These are phyloP conservation scores for Oreotrochilus melanogaster DNA, from an alignment of 2,113 vertebrate genomes.

Conservation along the genomic window DNA sequence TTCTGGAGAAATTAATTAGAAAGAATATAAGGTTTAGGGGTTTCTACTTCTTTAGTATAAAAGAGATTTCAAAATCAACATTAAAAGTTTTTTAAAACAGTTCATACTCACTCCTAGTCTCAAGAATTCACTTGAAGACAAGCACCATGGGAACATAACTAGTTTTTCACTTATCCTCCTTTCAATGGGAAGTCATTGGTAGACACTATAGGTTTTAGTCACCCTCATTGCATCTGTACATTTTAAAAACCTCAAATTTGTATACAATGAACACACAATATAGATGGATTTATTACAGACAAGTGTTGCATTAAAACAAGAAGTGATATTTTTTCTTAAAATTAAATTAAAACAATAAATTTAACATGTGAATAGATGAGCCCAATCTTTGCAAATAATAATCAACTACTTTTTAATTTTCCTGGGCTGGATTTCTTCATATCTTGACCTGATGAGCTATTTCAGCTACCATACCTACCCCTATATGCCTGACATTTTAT, in stretches of 20 bases:
- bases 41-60: neutral
- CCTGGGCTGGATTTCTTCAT: conserved; percentile 26
- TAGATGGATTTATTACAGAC: conserved; percentile 82
- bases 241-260: conserved; percentile 61
- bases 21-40: neutral
- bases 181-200: neutral
- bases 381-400: conserved; percentile 76
- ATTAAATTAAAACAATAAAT: conserved; percentile 87
- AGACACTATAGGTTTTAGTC: neutral
- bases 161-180: neutral
- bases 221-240: neutral
- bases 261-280: conserved; percentile 73
- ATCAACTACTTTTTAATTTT: conserved; percentile 72
- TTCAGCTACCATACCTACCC: conserved; percentile 64
- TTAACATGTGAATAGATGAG: conserved; percentile 78
- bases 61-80: neutral
- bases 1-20: neutral
- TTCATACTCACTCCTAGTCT: neutral
- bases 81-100: neutral
- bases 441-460: conserved; percentile 32
- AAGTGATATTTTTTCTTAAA: conserved; percentile 82
- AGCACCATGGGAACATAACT: neutral
- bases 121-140: neutral
- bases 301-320: conserved; percentile 79
- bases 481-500: conserved; percentile 71